phyloP scores from a whole-genome alignment of 2,888 invertebrate species.

The Euproctis similis region DNA sequence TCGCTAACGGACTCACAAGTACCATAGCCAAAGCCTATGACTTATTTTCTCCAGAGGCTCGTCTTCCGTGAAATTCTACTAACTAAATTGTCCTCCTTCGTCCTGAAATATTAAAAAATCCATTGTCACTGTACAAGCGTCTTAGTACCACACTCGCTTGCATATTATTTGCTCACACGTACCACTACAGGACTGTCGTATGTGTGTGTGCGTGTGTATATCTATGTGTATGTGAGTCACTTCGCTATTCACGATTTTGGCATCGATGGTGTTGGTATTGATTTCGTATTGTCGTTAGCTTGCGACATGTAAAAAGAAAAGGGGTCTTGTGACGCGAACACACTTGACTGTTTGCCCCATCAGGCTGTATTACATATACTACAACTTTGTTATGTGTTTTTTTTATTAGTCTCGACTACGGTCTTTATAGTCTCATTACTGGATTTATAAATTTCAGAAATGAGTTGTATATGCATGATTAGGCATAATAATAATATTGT shows the following conservation, averaged over 20 bases:
- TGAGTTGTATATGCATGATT: too few relatives aligned
- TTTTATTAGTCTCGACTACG: too few relatives aligned
- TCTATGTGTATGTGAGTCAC: conserved; percentile 43
- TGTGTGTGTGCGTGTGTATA: too few relatives aligned
- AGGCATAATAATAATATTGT: too few relatives aligned
- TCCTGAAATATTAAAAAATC: conserved; percentile 9
- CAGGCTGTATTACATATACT: conserved; percentile 5
- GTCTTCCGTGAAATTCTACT: too few relatives aligned
- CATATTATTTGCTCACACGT: conserved; percentile 65
- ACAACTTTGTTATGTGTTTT: neutral
- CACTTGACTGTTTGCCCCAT: conserved; percentile 24
- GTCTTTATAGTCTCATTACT: too few relatives aligned
- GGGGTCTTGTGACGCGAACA: conserved; percentile 55
- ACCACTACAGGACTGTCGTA: conserved; percentile 22
- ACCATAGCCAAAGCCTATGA: too few relatives aligned
- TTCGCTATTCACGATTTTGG: conserved; percentile 69
- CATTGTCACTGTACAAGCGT: conserved; percentile 51
- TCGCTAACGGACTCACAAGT: too few relatives aligned
- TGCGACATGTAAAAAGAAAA: conserved; percentile 72
- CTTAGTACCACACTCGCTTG: conserved; percentile 61
- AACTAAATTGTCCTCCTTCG: too few relatives aligned
- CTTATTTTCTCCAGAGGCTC: too few relatives aligned
- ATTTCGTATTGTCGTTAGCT: conserved; percentile 75
- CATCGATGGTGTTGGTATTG: conserved; percentile 75
- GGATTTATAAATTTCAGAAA: too few relatives aligned